Conservation (phyloP, 35 echinoderm and acorn worm species). For the Ptychodera flava region DNA sequence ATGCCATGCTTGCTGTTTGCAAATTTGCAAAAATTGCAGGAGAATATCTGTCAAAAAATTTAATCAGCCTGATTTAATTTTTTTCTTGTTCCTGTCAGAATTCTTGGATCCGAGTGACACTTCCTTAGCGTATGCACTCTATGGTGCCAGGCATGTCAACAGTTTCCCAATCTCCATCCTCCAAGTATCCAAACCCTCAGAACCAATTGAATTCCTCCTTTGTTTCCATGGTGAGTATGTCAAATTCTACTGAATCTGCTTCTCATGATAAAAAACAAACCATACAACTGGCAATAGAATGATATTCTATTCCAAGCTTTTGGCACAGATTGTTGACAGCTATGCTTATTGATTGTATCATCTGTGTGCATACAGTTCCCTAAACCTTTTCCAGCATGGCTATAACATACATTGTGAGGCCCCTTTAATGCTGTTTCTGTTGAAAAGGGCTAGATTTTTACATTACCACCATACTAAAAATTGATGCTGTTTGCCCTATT, state of each 20-base stretch:
- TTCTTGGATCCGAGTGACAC: slow-evolving; percentile 91
- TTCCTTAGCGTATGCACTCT: slow-evolving; percentile 80
- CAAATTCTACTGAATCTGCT: neutral
- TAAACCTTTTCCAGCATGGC: too few species aligned
- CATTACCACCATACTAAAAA: too few species aligned
- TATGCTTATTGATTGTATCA: too few species aligned
- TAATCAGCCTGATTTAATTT: too few species aligned
- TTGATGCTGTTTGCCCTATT: neutral
- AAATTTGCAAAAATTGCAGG: too few species aligned
- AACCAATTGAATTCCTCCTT: slow-evolving; percentile 70
- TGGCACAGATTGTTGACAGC: neutral
- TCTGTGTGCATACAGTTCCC: too few species aligned
- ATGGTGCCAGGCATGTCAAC: slow-evolving; percentile 59
- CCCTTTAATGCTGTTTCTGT: too few species aligned
- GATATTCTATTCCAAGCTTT: neutral
- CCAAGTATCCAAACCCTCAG: slow-evolving; percentile 43
- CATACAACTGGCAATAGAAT: neutral
- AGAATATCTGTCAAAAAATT: too few species aligned
- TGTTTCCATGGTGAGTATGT: slow-evolving; percentile 92
- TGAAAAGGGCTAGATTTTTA: too few species aligned
- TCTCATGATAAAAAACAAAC: neutral
- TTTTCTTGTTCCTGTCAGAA: slow-evolving; percentile 27
- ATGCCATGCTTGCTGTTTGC: too few species aligned
- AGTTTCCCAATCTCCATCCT: slow-evolving; percentile 82
- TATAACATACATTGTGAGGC: too few species aligned